Conservation (phyloP, 2,888 invertebrate genomes). For the Drosophila mayaguana region DNA sequence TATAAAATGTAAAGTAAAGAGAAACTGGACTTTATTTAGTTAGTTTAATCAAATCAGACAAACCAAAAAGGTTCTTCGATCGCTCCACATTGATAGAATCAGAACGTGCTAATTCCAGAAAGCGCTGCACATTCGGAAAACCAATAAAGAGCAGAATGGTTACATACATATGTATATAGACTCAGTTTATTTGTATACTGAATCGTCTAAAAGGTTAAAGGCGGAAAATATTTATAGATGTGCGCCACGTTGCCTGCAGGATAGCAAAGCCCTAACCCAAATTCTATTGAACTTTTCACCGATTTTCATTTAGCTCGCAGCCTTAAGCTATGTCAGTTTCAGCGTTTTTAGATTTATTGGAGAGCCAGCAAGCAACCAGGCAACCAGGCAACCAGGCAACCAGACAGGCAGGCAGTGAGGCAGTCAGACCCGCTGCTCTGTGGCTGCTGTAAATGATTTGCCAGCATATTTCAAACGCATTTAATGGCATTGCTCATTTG, state of each 20-base stretch:
- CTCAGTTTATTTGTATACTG: not conserved
- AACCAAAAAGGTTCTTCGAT: not conserved
- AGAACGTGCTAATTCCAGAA: slow-evolving; percentile 24
- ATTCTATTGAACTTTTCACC: slow-evolving; percentile 14
- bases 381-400: slow-evolving; percentile 1
- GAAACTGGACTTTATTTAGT: not conserved
- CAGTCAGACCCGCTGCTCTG: slow-evolving; percentile 11
- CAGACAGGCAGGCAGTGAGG: not conserved
- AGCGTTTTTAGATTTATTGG: slow-evolving; percentile 62
- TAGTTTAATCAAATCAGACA: not conserved
- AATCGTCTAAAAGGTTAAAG: slow-evolving; percentile 12
- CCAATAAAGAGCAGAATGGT: slow-evolving; percentile 1
- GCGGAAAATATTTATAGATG: slow-evolving; percentile 21
- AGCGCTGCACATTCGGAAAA: slow-evolving; percentile 17
- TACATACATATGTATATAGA: not conserved
- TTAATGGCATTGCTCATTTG: slow-evolving; percentile 73
- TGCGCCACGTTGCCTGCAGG: not conserved
- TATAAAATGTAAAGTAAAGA: too few relatives aligned
- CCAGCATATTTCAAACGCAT: slow-evolving; percentile 73
- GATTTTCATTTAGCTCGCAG: slow-evolving; percentile 44
- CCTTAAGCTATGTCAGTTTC: slow-evolving; percentile 38
- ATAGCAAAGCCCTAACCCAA: slow-evolving; percentile 12
- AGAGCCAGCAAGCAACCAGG: slow-evolving; percentile 22
- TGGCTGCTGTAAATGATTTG: slow-evolving; percentile 65
- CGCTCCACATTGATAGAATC: not conserved